phyloP scores from a whole-genome alignment of 2,797 vertebrate species.

The Melopsittacus undulatus region DNA sequence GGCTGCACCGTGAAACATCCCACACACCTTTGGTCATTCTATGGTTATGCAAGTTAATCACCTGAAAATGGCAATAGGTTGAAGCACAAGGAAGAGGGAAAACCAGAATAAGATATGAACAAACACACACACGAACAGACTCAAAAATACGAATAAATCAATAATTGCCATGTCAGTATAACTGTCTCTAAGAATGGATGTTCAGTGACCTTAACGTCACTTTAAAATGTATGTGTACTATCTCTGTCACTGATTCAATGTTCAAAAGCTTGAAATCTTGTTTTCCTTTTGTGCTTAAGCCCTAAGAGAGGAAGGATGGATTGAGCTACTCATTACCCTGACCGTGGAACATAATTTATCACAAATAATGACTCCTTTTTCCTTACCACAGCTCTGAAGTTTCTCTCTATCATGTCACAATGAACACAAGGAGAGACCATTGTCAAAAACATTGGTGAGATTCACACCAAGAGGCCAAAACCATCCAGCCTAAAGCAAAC shows the following conservation, averaged over 20 bases:
- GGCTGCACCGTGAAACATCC: not conserved
- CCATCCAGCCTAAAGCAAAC: not conserved
- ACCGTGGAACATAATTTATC: not conserved
- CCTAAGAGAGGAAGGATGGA: not conserved
- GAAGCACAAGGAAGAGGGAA: not conserved
- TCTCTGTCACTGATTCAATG: not conserved
- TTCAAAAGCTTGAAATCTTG: not conserved
- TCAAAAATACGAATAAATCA: not conserved
- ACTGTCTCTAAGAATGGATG: not conserved
- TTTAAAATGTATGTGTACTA: not conserved
- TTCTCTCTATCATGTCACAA: not conserved
- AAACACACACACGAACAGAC: not conserved
- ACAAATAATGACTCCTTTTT: slow-evolving; percentile 11
- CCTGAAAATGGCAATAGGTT: not conserved
- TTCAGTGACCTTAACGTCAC: not conserved
- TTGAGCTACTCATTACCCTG: slow-evolving; percentile 1
- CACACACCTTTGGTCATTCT: not conserved
- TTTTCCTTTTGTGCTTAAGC: not conserved
- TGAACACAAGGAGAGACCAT: not conserved
- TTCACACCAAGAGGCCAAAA: not conserved
- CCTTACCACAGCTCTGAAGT: not conserved
- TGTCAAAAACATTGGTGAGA: not conserved
- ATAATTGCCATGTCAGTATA: not conserved
- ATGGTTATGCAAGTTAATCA: not conserved
- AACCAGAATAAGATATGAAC: not conserved